Evolutionary conservation across 2,797 vertebrate species (phyloP), one percentile per base, ranked within the genome.

Genomic region (Sternotherus odoratus): DNA sequence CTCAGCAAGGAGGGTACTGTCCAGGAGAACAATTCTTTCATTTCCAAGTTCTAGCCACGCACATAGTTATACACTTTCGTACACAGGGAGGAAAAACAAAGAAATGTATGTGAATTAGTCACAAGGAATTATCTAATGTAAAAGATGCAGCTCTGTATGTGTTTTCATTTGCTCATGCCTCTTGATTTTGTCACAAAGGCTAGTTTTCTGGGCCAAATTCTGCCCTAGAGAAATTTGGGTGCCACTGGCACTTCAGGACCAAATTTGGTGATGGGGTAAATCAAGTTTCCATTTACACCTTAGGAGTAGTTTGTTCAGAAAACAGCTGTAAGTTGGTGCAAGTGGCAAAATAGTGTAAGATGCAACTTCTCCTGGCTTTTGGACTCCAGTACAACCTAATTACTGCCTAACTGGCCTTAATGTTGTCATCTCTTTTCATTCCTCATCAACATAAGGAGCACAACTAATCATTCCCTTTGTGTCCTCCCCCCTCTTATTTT

Each of bases 61-160:
- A 53, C 48, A 46, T 33, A 46, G 57, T 16, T 87, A 36, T 60
- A 11, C 30, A 9, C 81, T 83, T 90, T 86, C 85, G 50, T 56
- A 24, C 83, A 91, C 0, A 36, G 33, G 87, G 53, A 90, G 77
- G 79, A 54, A 78, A 94, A 92, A 87, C 75, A 79, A 96, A 95
- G 28, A 2, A 1, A 86, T 79, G 60, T 69, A 83, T 91, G 75
- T 94, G 87, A 88, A 9, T 75, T 88, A 79, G n/a, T 60, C 91
- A 78, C 69, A 90, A 48, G 77, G 66, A 91, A 90, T 93, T 90
- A 75, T 91, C 69, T 96, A 60, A 39, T 79, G 39, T 83, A 69
- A 82, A 79, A 95, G 77, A 86, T 87, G 87, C 80, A 94, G 82
- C 74, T 86, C 93, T 69, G 83, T 92, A 75, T 86, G 54, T 90